phyloP scores from a whole-genome alignment of 2,888 invertebrate genomes.

The Pseudococcus longispinus region DNA sequence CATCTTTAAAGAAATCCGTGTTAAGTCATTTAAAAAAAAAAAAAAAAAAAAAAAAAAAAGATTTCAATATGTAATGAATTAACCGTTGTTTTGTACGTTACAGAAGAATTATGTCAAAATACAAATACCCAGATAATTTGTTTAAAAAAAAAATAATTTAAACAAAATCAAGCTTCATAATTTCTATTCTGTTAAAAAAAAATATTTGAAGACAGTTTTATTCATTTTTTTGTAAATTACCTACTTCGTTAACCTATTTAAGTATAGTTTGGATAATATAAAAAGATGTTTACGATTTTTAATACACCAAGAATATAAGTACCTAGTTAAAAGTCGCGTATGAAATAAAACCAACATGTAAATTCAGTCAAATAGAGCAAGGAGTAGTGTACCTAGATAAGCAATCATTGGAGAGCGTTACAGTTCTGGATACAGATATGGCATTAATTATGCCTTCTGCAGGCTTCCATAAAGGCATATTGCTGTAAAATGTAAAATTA shows the following conservation, averaged over 20 bases:
- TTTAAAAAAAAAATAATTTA: too few species aligned
- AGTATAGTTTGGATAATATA: not conserved
- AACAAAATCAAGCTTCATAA: too few species aligned
- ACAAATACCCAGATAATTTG: too few species aligned
- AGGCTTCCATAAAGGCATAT: not conserved
- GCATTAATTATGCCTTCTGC: not conserved
- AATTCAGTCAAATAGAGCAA: slow-evolving; percentile 38
- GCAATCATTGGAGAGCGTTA: slow-evolving; percentile 17
- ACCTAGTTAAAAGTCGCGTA: not conserved
- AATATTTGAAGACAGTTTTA: too few species aligned
- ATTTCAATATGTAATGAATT: not conserved
- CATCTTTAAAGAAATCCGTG: not conserved
- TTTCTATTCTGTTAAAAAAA: too few species aligned
- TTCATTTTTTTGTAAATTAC: not conserved
- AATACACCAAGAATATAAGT: too few species aligned
- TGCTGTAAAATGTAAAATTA: not conserved
- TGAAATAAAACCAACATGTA: not conserved
- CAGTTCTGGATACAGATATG: not conserved
- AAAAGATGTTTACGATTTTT: not conserved
- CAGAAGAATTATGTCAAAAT: too few species aligned
- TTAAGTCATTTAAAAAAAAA: not conserved
- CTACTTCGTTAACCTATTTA: not conserved
- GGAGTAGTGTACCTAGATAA: slow-evolving; percentile 21
- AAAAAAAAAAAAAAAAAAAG: not conserved
- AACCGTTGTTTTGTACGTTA: too few species aligned